Evolutionary conservation across 92 coral and sea anemone genomes (phyloP), one percentile per base, ranked within the genome.

Genomic region (Porites cylindrica): DNA sequence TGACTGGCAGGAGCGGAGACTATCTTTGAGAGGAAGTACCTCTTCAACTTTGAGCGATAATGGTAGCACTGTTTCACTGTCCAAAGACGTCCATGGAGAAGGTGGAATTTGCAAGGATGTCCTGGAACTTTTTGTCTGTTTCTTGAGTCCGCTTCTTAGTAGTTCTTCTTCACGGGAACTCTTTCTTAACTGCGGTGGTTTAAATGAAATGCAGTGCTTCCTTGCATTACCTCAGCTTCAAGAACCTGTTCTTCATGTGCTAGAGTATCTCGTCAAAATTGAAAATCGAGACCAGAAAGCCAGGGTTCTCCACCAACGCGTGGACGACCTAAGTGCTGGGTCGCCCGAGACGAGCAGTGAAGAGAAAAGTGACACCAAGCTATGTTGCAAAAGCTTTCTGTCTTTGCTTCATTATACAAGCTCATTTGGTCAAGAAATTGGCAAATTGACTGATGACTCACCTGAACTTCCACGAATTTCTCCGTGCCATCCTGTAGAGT

Each of bases 101-200:
- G 90, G 78, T 26, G 61, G 50, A 2, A 21, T 93, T 10, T 77
- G 91, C 13, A 75, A 75, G 13, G 84, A 94, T 1, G 96, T 95
- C 43, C 94, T 95, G 20, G 85, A 89, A 64, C 80, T 82, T 21
- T 83, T 93, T 60, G 66, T 95, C 52, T 75, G 87, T 9, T 93
- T 73, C 66, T 69, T 95, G 26, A 92, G 94, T 17, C 72, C 82
- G 9, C 94, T 90, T 51, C 94, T 95, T 14, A 77, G 78, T 38
- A 86, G 89, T 54, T 78, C 87, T 65, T 58, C 53, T 12, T 93
- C 98, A 8, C 93, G 92, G 18, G 26, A 76, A 53, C 90, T 95
- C 81, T 95, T 95, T 78, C 87, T 93, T 9, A 80, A 75, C 85
- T 95, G 98, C 62, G 98, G 98, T 38, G 98, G 98, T 51, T 82